Percentiles rank a stretch among this genome's conserved stretches.
Conservation (phyloP, 1,140 invertebrate species). For the Amphibalanus amphitrite region DNA sequence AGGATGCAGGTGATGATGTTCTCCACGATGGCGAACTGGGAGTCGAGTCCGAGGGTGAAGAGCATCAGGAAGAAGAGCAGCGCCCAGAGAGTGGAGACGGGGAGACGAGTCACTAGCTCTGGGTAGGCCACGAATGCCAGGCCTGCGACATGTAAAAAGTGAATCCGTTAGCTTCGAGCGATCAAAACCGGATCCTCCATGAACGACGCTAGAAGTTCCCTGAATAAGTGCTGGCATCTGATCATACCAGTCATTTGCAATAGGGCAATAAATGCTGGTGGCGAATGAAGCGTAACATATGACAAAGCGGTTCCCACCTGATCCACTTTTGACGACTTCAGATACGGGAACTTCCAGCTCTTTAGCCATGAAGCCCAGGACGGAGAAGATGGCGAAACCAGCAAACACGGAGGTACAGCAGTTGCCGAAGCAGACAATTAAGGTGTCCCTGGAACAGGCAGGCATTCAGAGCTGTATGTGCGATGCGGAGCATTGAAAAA, state of each 20-base stretch:
- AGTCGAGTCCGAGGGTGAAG: constrained; percentile 20
- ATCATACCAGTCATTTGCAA: too few species aligned
- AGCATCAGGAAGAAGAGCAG: constrained; percentile 44
- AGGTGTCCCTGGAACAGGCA: constrained; percentile 21
- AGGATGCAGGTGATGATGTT: constrained; percentile 31
- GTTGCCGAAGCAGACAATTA: constrained; percentile 25
- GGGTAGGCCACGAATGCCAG: constrained; percentile 28
- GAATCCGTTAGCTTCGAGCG: too few species aligned
- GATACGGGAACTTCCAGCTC: constrained; percentile 48
- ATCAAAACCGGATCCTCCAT: too few species aligned
- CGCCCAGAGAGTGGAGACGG: constrained; percentile 27
- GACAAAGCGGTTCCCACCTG: too few species aligned
- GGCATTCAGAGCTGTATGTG: too few species aligned
- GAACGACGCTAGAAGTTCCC: too few species aligned
- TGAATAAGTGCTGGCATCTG: too few species aligned
- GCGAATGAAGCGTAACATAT: too few species aligned
- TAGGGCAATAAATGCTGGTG: too few species aligned
- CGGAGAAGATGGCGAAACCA: constrained; percentile 28
- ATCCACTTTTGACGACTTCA: constrained; percentile 44
- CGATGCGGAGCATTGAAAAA: too few species aligned
- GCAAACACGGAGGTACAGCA: constrained; percentile 27
- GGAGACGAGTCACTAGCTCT: constrained; percentile 25
- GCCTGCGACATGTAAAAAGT: constrained; percentile 36
- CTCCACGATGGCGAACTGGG: constrained; percentile 23
- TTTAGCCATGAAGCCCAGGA: constrained; percentile 53